These are phyloP conservation scores for Thunnus albacares DNA, from an alignment of 2,797 vertebrate genomes.

Conservation along the genomic window DNA sequence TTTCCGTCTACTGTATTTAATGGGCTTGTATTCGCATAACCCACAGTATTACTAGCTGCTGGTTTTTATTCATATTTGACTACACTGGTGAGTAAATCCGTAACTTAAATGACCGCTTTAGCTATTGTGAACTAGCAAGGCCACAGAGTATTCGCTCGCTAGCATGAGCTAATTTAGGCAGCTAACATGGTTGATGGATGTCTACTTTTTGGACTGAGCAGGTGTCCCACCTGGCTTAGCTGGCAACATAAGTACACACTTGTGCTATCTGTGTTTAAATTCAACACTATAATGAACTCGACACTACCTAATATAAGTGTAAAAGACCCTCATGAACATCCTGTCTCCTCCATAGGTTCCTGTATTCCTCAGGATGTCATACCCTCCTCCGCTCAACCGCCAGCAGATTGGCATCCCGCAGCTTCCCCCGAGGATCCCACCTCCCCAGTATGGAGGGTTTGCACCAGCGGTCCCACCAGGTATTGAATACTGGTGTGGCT, in stretches of 20 bases:
- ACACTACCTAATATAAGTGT: neutral
- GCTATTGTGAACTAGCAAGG: constrained; percentile 68
- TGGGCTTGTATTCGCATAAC: constrained; percentile 34
- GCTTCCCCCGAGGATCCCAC: constrained; percentile 95
- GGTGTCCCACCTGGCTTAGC: neutral
- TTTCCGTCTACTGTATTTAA: constrained; percentile 35
- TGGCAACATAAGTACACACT: neutral
- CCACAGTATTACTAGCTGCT: neutral
- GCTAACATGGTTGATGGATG: constrained; percentile 21
- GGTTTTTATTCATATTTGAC: constrained; percentile 20
- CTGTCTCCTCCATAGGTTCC: constrained; percentile 20
- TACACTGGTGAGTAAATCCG: constrained; percentile 71
- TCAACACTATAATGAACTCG: neutral
- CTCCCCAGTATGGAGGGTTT: constrained; percentile 95
- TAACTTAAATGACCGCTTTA: constrained; percentile 38
- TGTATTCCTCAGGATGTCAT: constrained; percentile 90
- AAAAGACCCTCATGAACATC: neutral
- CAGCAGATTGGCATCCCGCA: constrained; percentile 90
- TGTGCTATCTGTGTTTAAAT: neutral
- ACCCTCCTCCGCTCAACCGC: constrained; percentile 96
- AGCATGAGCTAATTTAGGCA: constrained; percentile 62
- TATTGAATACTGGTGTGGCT: neutral
- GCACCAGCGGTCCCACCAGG: constrained; percentile 90
- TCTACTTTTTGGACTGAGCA: neutral
- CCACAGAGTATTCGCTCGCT: constrained; percentile 61